Base-by-base conservation (phyloP, 2,797 vertebrate genomes). In the Neosalanx taihuensis region DNA sequence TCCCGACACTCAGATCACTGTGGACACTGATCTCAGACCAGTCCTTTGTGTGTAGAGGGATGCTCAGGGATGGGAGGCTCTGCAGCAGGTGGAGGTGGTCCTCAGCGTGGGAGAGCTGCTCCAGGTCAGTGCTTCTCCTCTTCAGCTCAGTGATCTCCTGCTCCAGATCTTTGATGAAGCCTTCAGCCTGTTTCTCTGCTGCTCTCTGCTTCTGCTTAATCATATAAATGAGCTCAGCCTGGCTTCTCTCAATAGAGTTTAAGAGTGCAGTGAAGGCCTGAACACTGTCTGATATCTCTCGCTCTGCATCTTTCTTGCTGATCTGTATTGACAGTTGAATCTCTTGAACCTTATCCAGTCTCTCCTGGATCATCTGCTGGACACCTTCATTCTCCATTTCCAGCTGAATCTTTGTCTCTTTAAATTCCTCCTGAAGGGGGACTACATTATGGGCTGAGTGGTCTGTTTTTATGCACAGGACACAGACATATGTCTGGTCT, bases 31-130 rank as follows among this genome's bases (percentile, higher is more conserved):
- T 17, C 20, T 17, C 12, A 35, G 53, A 37, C 53, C 53, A 41
- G 67, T 59, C 56, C 4, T 7, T 51, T 56, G 26, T 49, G 53
- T 4, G 5, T 46, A 56, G 56, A 66, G 56, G 37, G 20, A 29
- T 53, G 41, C 29, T 41, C 37, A 49, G 71, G 26, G 64, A 30
- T 46, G 53, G 63, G 17, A 64, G 13, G 56, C 63, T 60, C 37
- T 37, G 53, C 12, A 60, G 71, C 12, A 61, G 12, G n/a, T 60
- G 29, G 23, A 67, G 23, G 10, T 20, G 56, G 37, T 61, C 71
- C 58, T 72, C 17, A 23, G 63, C 57, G 49, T 56, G 20, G 12
- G 30, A 41, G 64, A 67, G 56, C 71, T 41, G n/a, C 26, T 67
- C 35, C 35, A 72, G n/a, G 23, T 66, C 63, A 35, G 31, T 5